Evolutionary conservation across 2,797 vertebrate genomes (phyloP).

Genomic region (Gallirallus australis): DNA sequence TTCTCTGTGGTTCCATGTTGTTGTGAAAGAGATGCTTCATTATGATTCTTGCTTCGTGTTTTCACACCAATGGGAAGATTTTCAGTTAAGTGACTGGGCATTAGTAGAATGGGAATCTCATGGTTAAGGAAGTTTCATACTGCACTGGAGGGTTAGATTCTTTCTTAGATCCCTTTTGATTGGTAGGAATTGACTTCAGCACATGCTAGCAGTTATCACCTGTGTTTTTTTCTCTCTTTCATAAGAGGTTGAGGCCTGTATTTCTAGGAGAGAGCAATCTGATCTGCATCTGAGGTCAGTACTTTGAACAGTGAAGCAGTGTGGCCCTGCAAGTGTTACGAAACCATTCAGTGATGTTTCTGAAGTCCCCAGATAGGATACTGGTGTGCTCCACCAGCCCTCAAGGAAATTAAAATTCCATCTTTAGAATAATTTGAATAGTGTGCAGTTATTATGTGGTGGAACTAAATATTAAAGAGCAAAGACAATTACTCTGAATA

Average conservation of each 20-base stretch:
- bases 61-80: background rate
- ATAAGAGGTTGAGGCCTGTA: background rate
- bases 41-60: background rate
- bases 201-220: background rate
- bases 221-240: background rate
- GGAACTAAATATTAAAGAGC: background rate
- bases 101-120: background rate
- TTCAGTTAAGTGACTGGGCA: background rate
- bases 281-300: background rate
- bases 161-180: background rate
- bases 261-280: background rate
- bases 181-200: background rate
- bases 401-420: background rate
- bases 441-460: background rate
- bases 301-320: background rate
- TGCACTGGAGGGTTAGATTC: background rate
- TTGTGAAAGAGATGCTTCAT: background rate
- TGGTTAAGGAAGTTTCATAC: background rate
- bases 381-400: background rate
- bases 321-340: background rate
- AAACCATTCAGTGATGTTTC: background rate
- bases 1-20: background rate
- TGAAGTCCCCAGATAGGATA: background rate
- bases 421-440: background rate
- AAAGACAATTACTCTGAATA: background rate